Base-by-base conservation (phyloP, 2,113 vertebrate genomes). In the Callorhinus ursinus region DNA sequence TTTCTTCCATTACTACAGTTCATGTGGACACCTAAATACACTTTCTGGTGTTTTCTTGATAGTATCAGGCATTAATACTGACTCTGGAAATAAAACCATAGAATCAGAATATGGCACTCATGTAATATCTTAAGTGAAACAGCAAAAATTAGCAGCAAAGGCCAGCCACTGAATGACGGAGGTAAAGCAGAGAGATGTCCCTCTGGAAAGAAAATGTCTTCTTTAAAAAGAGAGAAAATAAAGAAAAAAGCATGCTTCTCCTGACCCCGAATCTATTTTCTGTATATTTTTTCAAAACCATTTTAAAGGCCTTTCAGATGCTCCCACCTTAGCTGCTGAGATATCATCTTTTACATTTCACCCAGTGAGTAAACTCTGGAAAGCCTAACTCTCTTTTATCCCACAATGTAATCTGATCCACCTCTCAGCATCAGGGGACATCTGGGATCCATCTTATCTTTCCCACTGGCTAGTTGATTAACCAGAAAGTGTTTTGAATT, bases 361-460 rank as follows among this genome's bases (percentile, higher is more conserved):
- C 93, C 96, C 97, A 72, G 83, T 97, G 97, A 98, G 94, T 98
- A 98, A 98, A 96, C 96, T 96, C 97, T 94, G 28, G 93, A 97
- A 97, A 97, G 92, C n/a, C 91, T 98, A 97, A 96, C 92, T 91
- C 82, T 96, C 53, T 97, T 97, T 93, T 98, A 95, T 98, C 94
- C 97, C 42, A 14, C 24, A 26, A 31, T 97, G 98, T 98, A 99
- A 98, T 97, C 89, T 93, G 97, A 98, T 95, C 97, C 93, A 88
- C 95, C 83, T 98, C 42, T 98, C 97, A 96, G 87, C 95, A 97
- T 98, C 90, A 94, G 84, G 90, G 92, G 93, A 98, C 98, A 98
- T 98, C 98, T 99, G 98, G 98, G 98, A 98, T 98, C 98, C 98
- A 98, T 98, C 98, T 98, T 98, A 98, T 98, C 98, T 98, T 98